Conservation (phyloP, 2,888 invertebrate genomes). For the Stenolophus ochropezus region DNA sequence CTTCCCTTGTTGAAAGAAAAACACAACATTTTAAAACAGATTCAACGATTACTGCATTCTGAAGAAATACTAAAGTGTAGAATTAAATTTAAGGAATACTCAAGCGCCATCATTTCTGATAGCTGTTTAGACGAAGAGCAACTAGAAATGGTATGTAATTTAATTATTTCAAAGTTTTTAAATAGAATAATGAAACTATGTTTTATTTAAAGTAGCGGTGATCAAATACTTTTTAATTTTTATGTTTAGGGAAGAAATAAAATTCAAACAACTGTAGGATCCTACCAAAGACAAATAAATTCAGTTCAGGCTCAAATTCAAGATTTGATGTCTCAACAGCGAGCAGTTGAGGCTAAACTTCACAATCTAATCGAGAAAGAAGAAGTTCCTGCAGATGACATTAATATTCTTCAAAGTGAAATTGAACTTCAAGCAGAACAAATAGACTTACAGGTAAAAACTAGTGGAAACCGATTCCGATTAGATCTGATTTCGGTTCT, state of each 20-base stretch:
- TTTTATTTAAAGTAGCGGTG: too few relatives aligned
- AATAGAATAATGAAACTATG: too few relatives aligned
- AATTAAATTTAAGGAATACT: conserved; percentile 46
- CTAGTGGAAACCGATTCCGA: too few relatives aligned
- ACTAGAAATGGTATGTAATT: conserved; percentile 47
- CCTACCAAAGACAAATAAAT: conserved; percentile 10
- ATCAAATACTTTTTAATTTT: conserved; percentile 5
- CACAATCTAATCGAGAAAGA: conserved; percentile 28
- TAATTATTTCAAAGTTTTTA: too few relatives aligned
- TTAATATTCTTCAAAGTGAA: conserved; percentile 23
- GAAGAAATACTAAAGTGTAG: conserved; percentile 15
- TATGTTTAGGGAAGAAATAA: conserved; percentile 30
- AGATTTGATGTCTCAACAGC: conserved; percentile 18
- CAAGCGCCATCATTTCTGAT: neutral
- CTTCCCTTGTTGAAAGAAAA: conserved; percentile 37
- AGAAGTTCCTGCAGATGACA: conserved; percentile 21
- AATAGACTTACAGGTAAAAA: conserved; percentile 41
- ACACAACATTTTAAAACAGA: conserved; percentile 21
- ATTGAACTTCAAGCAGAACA: conserved; percentile 1
- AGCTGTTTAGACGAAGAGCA: conserved; percentile 15
- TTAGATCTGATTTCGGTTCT: too few relatives aligned
- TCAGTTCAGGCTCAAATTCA: conserved; percentile 9
- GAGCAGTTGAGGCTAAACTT: conserved; percentile 10
- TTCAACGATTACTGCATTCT: conserved; percentile 16
- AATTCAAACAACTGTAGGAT: conserved; percentile 13